Percentiles rank a stretch among this genome's conserved stretches.
Conservation (phyloP, 2,888 invertebrate genomes). For the Bombyx huttoni region DNA sequence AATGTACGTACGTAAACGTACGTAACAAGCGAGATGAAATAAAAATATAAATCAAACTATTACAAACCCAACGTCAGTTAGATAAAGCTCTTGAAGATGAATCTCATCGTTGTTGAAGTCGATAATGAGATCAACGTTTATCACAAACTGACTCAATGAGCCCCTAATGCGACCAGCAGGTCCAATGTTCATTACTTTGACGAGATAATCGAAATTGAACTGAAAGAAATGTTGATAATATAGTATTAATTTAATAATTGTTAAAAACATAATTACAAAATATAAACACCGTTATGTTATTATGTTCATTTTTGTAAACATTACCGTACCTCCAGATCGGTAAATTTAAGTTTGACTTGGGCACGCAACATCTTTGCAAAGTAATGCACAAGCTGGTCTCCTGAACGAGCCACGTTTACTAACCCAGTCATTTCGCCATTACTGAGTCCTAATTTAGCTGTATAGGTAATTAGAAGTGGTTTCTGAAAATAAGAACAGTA, state of each 20-base stretch:
- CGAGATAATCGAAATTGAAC: slow-evolving; percentile 64
- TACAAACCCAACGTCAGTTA: slow-evolving; percentile 50
- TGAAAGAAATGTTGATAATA: slow-evolving; percentile 17
- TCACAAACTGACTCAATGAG: slow-evolving; percentile 41
- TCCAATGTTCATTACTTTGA: slow-evolving; percentile 64
- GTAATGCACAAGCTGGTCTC: slow-evolving; percentile 56
- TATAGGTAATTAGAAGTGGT: slow-evolving; percentile 56
- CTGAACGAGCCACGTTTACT: slow-evolving; percentile 50
- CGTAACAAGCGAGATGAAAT: neutral
- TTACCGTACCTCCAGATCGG: slow-evolving; percentile 35
- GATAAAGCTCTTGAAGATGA: slow-evolving; percentile 54
- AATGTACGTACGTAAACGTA: too few relatives aligned
- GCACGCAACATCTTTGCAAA: slow-evolving; percentile 60
- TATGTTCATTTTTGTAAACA: too few relatives aligned
- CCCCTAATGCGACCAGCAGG: slow-evolving; percentile 64
- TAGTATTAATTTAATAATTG: neutral
- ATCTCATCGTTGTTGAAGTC: slow-evolving; percentile 67
- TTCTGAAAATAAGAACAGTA: slow-evolving; percentile 29
- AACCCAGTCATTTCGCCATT: slow-evolving; percentile 62
- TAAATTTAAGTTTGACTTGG: slow-evolving; percentile 46
- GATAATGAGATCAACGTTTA: slow-evolving; percentile 46
- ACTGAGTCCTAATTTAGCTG: slow-evolving; percentile 59
- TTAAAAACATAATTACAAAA: neutral
- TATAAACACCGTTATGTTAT: too few relatives aligned
- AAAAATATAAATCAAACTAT: neutral